Conservation (phyloP, 2,797 vertebrate species). For the Lindbergichthys nudifrons region DNA sequence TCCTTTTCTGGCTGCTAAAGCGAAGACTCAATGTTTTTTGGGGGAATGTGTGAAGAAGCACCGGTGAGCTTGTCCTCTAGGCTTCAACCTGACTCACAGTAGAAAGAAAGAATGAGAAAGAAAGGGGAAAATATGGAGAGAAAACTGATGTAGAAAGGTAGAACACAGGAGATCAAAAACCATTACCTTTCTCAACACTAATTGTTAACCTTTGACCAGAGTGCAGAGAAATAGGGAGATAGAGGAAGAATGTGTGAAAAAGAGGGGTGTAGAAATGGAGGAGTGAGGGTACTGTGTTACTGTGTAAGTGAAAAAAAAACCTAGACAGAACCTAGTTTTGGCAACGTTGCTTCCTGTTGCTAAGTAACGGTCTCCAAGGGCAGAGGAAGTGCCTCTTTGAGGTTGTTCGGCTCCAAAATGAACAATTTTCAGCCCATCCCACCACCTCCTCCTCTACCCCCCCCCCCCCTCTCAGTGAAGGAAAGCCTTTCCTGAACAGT, state of each 20-base stretch:
- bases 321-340: slow-evolving; percentile 56
- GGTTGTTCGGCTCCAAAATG: slow-evolving; percentile 46
- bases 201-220: slow-evolving; percentile 10
- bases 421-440: slow-evolving; percentile 23
- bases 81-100: slow-evolving; percentile 49
- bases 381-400: slow-evolving; percentile 73
- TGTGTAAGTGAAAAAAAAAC: slow-evolving; percentile 22
- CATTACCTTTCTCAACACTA: background rate
- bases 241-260: background rate
- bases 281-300: slow-evolving; percentile 18
- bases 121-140: background rate
- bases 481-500: slow-evolving; percentile 35
- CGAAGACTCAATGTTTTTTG: background rate
- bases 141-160: background rate
- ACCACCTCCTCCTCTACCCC: background rate
- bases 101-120: background rate
- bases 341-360: slow-evolving; percentile 70
- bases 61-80: slow-evolving; percentile 44
- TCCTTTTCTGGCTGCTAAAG: background rate
- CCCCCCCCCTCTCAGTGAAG: background rate
- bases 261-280: background rate
- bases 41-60: slow-evolving; percentile 24
- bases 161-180: slow-evolving; percentile 3
- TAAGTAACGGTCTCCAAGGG: slow-evolving; percentile 69
- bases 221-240: slow-evolving; percentile 5